phyloP scores from a whole-genome alignment of 2,888 invertebrate species.

The Ichneumon xanthorius region DNA sequence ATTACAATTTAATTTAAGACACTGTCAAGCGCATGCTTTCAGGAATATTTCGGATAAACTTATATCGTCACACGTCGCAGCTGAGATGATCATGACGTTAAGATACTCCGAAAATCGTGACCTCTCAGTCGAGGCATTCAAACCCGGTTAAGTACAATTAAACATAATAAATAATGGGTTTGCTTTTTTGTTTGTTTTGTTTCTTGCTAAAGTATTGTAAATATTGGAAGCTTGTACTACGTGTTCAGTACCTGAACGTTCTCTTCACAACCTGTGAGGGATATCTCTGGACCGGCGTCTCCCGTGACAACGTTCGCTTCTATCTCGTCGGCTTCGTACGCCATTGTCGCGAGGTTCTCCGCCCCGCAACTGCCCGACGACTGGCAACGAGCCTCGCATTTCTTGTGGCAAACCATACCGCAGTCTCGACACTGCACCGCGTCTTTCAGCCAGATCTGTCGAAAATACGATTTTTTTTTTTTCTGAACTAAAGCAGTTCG shows the following conservation, averaged over 20 bases:
- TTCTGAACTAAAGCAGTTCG: not conserved
- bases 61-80: conserved; percentile 36
- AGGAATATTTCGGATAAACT: conserved; percentile 56
- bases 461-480: not conserved
- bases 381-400: conserved; percentile 96
- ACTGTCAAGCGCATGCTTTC: conserved; percentile 64
- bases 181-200: conserved; percentile 11
- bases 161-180: conserved; percentile 57
- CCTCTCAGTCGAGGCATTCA: not conserved
- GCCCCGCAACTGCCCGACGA: conserved; percentile 89
- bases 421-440: conserved; percentile 97
- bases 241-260: conserved; percentile 84
- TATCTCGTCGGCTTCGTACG: conserved; percentile 82
- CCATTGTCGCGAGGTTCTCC: conserved; percentile 79
- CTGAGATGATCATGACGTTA: conserved; percentile 22
- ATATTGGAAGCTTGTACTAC: conserved; percentile 78
- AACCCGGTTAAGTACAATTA: conserved; percentile 62
- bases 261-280: conserved; percentile 83
- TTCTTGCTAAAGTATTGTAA: conserved; percentile 52
- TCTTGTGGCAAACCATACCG: conserved; percentile 97
- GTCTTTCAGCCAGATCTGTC: conserved; percentile 97
- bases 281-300: conserved; percentile 83
- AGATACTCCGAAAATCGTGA: conserved; percentile 11
- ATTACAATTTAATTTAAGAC: conserved; percentile 60
- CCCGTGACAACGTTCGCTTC: conserved; percentile 77